Percentiles rank a stretch among this genome's conserved stretches.
Conservation (phyloP, 1,140 invertebrate genomes). For the Chymomyza costata region DNA sequence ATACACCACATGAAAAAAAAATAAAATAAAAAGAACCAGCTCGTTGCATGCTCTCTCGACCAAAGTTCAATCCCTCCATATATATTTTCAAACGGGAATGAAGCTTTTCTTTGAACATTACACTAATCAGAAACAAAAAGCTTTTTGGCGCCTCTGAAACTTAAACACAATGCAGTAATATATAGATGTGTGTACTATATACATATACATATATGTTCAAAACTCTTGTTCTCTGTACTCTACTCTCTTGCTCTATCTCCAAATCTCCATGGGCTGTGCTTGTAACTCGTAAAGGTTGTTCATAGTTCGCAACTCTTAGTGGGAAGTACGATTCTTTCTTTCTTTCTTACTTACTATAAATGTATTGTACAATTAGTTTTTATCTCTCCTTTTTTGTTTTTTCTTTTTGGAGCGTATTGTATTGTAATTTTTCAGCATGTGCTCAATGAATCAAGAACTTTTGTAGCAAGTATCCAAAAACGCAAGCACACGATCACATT, state of each 20-base stretch:
- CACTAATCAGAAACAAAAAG: too few species aligned
- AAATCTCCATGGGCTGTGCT: conserved; percentile 1
- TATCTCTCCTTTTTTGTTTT: conserved; percentile 23
- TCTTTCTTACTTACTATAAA: conserved; percentile 1
- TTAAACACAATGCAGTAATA: conserved; percentile 39
- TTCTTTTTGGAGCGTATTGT: conserved; percentile 50
- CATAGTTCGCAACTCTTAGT: conserved; percentile 10
- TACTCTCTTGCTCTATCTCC: background rate
- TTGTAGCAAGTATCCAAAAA: conserved; percentile 57
- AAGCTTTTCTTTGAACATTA: conserved; percentile 42
- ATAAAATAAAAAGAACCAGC: too few species aligned
- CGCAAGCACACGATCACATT: conserved; percentile 28
- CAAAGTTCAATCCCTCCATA: too few species aligned
- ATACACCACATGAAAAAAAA: conserved; percentile 11
- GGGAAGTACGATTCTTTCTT: conserved; percentile 38
- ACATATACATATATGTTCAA: too few species aligned
- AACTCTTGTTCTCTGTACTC: conserved; percentile 4
- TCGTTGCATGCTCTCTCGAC: too few species aligned
- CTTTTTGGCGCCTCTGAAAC: conserved; percentile 11
- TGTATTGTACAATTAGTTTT: conserved; percentile 10
- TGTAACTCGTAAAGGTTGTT: conserved; percentile 14
- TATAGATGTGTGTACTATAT: conserved; percentile 13
- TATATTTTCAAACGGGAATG: too few species aligned
- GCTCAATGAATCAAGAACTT: conserved; percentile 58
- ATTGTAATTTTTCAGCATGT: conserved; percentile 66